phyloP scores from a whole-genome alignment of 2,113 vertebrate species.

The Abramis brama region DNA sequence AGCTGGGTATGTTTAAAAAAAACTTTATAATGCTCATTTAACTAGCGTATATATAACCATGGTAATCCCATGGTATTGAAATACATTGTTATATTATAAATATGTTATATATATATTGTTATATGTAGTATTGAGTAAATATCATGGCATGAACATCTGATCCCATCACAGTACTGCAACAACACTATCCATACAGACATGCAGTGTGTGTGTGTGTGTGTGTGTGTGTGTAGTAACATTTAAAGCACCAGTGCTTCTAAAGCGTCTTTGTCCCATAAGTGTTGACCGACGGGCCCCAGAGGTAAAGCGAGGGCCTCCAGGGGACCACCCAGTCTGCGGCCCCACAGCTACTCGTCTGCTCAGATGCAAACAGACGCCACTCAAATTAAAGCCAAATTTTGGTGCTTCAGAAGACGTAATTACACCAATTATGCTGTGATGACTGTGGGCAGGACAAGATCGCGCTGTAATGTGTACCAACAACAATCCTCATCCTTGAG shows the following conservation, averaged over 20 bases:
- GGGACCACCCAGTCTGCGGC: conserved; percentile 74
- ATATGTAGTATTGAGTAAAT: background rate
- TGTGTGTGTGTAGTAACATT: conserved; percentile 47
- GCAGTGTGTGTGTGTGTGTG: background rate
- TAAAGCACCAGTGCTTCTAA: conserved; percentile 52
- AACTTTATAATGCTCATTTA: background rate
- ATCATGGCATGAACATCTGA: background rate
- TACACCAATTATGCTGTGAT: conserved; percentile 15
- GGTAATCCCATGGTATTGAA: background rate
- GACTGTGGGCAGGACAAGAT: conserved; percentile 5
- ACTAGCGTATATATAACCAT: background rate
- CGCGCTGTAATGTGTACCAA: background rate
- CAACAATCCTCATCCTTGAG: background rate
- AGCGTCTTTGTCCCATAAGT: conserved; percentile 67
- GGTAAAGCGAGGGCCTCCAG: conserved; percentile 54
- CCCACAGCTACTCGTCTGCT: background rate
- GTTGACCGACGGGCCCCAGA: conserved; percentile 73
- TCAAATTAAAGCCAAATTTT: background rate
- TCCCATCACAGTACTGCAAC: background rate
- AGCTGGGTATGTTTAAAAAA: no score
- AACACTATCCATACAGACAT: background rate
- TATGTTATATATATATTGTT: no score
- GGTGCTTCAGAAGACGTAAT: conserved; percentile 8
- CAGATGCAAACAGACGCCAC: conserved; percentile 44
- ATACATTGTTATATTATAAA: background rate